Evolutionary conservation across 2,797 vertebrate genomes (phyloP).

Genomic region (Poecile montanus): DNA sequence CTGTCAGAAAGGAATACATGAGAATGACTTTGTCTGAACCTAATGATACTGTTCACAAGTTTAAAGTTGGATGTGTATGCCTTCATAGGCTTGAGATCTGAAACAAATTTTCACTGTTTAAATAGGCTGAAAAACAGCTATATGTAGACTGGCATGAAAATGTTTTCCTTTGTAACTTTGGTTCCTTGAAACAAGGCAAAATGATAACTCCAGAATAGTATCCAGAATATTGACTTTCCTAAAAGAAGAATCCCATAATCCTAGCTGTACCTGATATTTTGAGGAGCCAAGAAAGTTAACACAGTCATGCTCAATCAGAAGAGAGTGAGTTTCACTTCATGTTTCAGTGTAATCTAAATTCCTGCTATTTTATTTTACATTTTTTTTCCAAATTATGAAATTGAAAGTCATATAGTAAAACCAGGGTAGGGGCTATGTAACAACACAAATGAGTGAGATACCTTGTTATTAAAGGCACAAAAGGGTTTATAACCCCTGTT

Average conservation of each 20-base stretch:
- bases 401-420: neutral
- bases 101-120: neutral
- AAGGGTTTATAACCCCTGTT: neutral
- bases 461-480: neutral
- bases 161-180: neutral
- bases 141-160: neutral
- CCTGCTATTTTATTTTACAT: neutral
- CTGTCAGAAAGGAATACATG: neutral
- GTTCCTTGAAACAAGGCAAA: neutral
- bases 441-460: neutral
- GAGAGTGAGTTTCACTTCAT: neutral
- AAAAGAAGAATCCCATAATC: neutral
- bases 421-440: neutral
- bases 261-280: neutral
- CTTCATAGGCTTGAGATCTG: neutral
- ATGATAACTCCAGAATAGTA: neutral
- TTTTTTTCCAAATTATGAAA: neutral
- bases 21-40: neutral
- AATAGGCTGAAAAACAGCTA: neutral
- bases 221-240: neutral
- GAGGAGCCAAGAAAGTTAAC: neutral
- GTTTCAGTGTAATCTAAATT: neutral
- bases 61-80: neutral
- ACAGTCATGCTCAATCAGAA: neutral
- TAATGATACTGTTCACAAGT: neutral